Evolutionary conservation across 1,140 invertebrate genomes (phyloP), one percentile per base, ranked within the genome.

Genomic region (Monochamus saltuarius): DNA sequence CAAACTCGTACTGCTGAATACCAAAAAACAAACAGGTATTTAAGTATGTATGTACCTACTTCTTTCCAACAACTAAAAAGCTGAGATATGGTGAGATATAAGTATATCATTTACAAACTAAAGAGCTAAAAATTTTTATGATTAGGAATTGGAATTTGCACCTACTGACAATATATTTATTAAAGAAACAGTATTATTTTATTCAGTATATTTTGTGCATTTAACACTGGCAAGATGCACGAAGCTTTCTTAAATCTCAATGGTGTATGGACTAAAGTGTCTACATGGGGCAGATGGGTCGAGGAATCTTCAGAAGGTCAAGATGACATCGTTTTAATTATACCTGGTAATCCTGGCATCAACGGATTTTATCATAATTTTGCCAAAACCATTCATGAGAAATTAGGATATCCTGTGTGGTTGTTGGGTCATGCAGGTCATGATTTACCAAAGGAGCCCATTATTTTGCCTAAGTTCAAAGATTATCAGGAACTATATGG

Each of bases 311-410:
- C 82, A n/a, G 59, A 75, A 46, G 77, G 81, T 13, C 73, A 73
- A 22, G 80, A 81, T 56, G 77, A 84, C 62, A 19, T 86, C 2
- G 77, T 85, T 6, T 52, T 87, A 13, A 75, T 82, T 13, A 83
- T 87, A 65, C 78, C 83, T 68, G 91, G 89, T 16, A 91, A 91
- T 77, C 89, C 89, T 40, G 86, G 86, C 14, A 42, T 79, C 11
- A 61, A 87, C 7, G 80, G 82, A 43, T 92, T 87, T 73, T 94
- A 94, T 70, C 80, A 83, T 29, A 79, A 81, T 67, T 94, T 93
- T 70, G 81, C 88, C 55, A 75, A 81, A 59, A 72, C 77, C 1
- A 47, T 94, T 1, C 83, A 89, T 67, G 66, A 78, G 38, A 79
- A 80, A 66, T 67, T 84, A 47, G 77, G 82, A 4, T 67, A 74